Base-by-base conservation (phyloP, 2,797 vertebrate species). In the Setipinna tenuifilis region DNA sequence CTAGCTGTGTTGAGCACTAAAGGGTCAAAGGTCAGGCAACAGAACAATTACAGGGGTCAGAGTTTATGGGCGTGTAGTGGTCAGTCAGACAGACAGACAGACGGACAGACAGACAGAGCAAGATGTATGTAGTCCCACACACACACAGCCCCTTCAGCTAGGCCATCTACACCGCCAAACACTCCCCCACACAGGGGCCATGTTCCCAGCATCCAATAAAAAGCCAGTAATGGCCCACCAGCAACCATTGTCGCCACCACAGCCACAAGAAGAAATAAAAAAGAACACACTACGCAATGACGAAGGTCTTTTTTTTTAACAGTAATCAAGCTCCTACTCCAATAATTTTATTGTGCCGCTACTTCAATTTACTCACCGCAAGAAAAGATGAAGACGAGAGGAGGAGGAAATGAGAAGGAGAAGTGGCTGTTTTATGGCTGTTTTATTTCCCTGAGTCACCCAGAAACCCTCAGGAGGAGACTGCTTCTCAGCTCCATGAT, bases 11-110 rank as follows among this genome's bases (percentile, higher is more conserved):
- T 2, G 62, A 28, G 62, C 61, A 25, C 75, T 3, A 41, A 86
- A 46, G 78, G 85, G 83, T 88, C 85, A 84, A 21, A 58, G 75
- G 84, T 91, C 90, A 89, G 84, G 61, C 87, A 89, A 90, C 83
- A 90, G 44, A 90, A 88, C 82, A 89, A 87, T 90, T 90, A 88
- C 88, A 81, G 83, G n/a, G 89, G 87, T 87, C 85, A 89, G 59
- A 87, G 80, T 87, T 88, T 85, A 82, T 4, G 5, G 84, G 82
- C 84, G 54, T 82, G 68, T 84, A 84, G 88, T 88, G 87, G 85
- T 86, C 58, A 83, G 75, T 84, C 85, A 71, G 16, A 16, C 61
- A 23, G n/a, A n/a, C 23, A 65, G 23, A 7, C 59, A 28, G 23
- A 41, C 35, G 5, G 35, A 41, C 35, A 41, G 35, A 41, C 35